Conservation (phyloP, 2,888 invertebrate species). For the Drosophila cognata region DNA sequence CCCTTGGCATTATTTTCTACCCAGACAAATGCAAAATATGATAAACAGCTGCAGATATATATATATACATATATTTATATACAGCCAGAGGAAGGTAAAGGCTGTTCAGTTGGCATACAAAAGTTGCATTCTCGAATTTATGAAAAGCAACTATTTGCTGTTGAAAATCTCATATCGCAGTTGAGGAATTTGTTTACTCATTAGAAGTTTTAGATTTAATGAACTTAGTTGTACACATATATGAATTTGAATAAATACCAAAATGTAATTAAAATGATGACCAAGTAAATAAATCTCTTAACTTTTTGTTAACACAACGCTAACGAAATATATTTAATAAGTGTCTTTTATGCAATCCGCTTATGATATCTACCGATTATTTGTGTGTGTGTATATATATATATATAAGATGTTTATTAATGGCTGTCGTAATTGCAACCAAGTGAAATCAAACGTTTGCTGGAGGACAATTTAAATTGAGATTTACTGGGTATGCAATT, state of each 20-base stretch:
- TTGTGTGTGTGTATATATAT: too few relatives aligned
- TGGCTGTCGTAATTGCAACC: slow-evolving; percentile 46
- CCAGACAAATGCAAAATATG: slow-evolving; percentile 7
- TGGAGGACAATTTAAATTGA: slow-evolving; percentile 54
- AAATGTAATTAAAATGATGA: slow-evolving; percentile 28
- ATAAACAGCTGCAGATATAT: neutral
- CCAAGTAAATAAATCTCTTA: slow-evolving; percentile 1
- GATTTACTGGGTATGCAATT: slow-evolving; percentile 75
- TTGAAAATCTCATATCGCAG: neutral
- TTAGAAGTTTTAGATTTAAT: neutral
- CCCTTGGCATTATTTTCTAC: slow-evolving; percentile 39
- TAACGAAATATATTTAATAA: neutral
- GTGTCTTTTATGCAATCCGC: neutral
- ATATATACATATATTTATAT: neutral
- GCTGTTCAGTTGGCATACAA: neutral
- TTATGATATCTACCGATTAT: slow-evolving; percentile 19
- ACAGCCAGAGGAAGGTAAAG: neutral
- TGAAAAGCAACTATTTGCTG: neutral
- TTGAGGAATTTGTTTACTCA: neutral
- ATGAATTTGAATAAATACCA: neutral
- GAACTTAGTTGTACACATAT: neutral
- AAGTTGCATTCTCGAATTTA: neutral
- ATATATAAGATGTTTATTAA: slow-evolving; percentile 36
- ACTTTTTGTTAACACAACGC: slow-evolving; percentile 1
- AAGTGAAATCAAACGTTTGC: slow-evolving; percentile 39